Percentiles rank a stretch among this genome's conserved stretches.
Evolutionary conservation across 2,113 vertebrate species (phyloP).

Genomic region (Cochlearius cochlearius): DNA sequence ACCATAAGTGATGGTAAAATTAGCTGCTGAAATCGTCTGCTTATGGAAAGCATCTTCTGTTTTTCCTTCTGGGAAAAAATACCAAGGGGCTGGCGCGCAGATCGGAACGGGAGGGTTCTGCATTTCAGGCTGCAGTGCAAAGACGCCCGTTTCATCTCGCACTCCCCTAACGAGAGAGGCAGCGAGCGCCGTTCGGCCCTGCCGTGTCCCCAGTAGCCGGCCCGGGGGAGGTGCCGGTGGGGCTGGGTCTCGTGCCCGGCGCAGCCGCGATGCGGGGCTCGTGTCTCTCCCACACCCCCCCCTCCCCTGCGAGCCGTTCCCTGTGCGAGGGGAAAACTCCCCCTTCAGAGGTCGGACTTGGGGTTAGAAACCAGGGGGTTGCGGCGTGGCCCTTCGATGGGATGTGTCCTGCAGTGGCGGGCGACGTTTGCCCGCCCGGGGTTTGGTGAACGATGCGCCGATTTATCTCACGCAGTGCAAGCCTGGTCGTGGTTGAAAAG

Average conservation of each 20-base stretch:
- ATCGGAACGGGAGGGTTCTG: not conserved
- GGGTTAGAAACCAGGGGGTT: accelerated
- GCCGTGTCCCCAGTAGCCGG: not conserved
- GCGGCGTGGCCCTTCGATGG: accelerated
- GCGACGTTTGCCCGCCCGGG: accelerated
- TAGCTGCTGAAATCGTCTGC: conserved; percentile 30
- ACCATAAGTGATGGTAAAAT: conserved; percentile 33
- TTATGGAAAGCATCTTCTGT: conserved; percentile 44
- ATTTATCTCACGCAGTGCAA: accelerated
- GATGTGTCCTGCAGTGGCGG: accelerated
- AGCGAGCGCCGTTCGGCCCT: not conserved
- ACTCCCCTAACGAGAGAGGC: not conserved
- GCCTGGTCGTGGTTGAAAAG: not conserved
- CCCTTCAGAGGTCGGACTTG: accelerated
- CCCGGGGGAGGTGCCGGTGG: accelerated
- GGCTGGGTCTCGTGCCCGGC: not conserved
- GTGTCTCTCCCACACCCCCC: accelerated
- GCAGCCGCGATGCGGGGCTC: not conserved
- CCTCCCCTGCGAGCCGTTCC: not conserved
- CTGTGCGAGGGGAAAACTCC: accelerated
- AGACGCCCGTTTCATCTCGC: not conserved
- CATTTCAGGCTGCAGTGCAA: not conserved
- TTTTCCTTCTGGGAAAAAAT: conserved; percentile 34
- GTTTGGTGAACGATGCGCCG: not conserved
- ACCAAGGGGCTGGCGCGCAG: not conserved